A percentile compares a stretch with the other conserved stretches of the same genome.
These are phyloP conservation scores for Porites evermanni DNA, from an alignment of 92 coral and sea anemone genomes.

Conservation along the genomic window DNA sequence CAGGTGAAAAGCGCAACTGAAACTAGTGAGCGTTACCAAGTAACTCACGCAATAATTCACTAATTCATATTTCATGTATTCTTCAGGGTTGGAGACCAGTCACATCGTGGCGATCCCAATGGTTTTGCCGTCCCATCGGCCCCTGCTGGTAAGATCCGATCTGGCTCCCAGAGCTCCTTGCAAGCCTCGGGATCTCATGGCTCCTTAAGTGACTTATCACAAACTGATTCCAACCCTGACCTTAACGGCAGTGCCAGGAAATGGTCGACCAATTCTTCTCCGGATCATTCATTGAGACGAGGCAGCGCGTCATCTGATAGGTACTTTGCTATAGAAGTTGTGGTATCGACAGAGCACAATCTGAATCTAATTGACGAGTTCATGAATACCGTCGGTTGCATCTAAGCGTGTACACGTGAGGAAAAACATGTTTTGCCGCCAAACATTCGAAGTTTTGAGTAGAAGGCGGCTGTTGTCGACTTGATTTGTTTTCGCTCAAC, in stretches of 20 bases:
- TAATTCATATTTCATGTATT: background rate
- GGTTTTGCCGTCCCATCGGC: slow-evolving; percentile 80
- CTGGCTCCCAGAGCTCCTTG: slow-evolving; percentile 77
- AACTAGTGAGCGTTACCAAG: no score
- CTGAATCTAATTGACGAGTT: no score
- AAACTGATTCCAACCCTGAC: slow-evolving; percentile 83
- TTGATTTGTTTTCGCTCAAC: no score
- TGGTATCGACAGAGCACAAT: background rate
- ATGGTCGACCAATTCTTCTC: slow-evolving; percentile 60
- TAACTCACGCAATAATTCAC: background rate
- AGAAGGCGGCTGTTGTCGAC: no score
- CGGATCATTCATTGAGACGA: slow-evolving; percentile 72
- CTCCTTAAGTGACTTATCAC: slow-evolving; percentile 74
- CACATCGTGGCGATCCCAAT: slow-evolving; percentile 15
- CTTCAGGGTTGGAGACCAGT: slow-evolving; percentile 14
- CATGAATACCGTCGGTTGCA: no score
- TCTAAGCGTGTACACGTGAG: no score
- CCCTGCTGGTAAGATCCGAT: slow-evolving; percentile 66
- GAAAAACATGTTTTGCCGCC: no score
- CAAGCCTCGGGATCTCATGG: slow-evolving; percentile 84
- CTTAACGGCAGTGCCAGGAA: slow-evolving; percentile 58
- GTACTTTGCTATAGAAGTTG: background rate
- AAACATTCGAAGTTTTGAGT: no score
- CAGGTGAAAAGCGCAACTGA: no score
- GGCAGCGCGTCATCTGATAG: slow-evolving; percentile 63